Conservation (phyloP, 1,140 invertebrate genomes). For the Ruditapes philippinarum region DNA sequence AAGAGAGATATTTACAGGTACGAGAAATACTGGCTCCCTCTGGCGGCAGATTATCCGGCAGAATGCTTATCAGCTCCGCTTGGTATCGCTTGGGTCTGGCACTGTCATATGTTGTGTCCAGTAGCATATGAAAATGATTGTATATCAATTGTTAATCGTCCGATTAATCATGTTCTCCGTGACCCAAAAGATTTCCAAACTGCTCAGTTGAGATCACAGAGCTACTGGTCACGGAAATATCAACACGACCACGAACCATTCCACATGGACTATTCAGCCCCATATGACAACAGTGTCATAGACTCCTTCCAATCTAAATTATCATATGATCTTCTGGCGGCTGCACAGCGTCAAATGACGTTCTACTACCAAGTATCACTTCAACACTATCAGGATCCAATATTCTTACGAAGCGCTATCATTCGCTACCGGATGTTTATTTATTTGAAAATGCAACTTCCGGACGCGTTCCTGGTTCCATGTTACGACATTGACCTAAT, state of each 20-base stretch:
- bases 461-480: conserved; percentile 86
- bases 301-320: neutral
- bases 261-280: neutral
- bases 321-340: conserved; percentile 84
- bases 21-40: conserved; percentile 87
- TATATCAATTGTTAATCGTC: conserved; percentile 77
- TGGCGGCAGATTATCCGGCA: conserved; percentile 82
- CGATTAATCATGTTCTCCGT: conserved; percentile 85
- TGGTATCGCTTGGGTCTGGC: conserved; percentile 88
- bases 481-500: conserved; percentile 87
- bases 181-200: conserved; percentile 71
- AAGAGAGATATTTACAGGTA: conserved; percentile 85
- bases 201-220: conserved; percentile 53
- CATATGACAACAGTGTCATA: neutral
- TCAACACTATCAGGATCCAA: conserved; percentile 85
- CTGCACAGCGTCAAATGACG: conserved; percentile 83
- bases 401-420: conserved; percentile 84
- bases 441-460: conserved; percentile 83
- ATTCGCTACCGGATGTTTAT: conserved; percentile 86
- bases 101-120: conserved; percentile 87
- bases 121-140: conserved; percentile 86
- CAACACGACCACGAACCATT: conserved; percentile 65
- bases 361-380: conserved; percentile 87
- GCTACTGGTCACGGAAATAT: conserved; percentile 28
- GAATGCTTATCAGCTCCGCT: conserved; percentile 85